These are phyloP conservation scores for Pristionchus fissidentatus DNA, from an alignment of 2,888 invertebrate genomes.

Conservation along the genomic window DNA sequence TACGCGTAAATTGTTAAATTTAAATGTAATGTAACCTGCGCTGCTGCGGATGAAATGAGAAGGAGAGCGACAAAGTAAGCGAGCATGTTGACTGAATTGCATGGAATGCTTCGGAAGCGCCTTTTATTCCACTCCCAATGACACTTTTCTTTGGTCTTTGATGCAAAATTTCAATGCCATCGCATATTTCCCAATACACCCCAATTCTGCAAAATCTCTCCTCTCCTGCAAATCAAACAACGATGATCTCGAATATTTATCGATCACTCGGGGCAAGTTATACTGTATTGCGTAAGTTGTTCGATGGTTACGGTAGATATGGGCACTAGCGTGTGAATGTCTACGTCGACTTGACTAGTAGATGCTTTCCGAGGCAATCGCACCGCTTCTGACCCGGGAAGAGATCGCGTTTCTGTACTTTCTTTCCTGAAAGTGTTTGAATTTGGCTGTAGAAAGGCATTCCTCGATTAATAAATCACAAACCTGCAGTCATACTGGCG, in stretches of 20 bases:
- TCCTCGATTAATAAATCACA: not conserved
- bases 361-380: slow-evolving; percentile 65
- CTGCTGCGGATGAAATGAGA: not conserved
- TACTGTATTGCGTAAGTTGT: not conserved
- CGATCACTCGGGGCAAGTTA: not conserved
- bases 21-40: not conserved
- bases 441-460: no score
- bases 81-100: not conserved
- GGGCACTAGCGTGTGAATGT: not conserved
- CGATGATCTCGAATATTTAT: not conserved
- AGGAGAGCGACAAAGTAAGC: not conserved
- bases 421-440: slow-evolving; percentile 42
- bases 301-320: slow-evolving; percentile 19
- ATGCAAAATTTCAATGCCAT: not conserved
- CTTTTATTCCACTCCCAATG: not conserved
- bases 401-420: slow-evolving; percentile 31
- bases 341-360: slow-evolving; percentile 53
- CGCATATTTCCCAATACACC: no score
- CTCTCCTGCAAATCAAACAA: not conserved
- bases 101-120: not conserved
- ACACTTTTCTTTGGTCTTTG: not conserved
- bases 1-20: not conserved
- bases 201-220: not conserved
- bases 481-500: slow-evolving; percentile 54
- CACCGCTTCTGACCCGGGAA: slow-evolving; percentile 61